Base-by-base conservation (phyloP, 2,797 vertebrate genomes). In the Rhadinocentrus ornatus region DNA sequence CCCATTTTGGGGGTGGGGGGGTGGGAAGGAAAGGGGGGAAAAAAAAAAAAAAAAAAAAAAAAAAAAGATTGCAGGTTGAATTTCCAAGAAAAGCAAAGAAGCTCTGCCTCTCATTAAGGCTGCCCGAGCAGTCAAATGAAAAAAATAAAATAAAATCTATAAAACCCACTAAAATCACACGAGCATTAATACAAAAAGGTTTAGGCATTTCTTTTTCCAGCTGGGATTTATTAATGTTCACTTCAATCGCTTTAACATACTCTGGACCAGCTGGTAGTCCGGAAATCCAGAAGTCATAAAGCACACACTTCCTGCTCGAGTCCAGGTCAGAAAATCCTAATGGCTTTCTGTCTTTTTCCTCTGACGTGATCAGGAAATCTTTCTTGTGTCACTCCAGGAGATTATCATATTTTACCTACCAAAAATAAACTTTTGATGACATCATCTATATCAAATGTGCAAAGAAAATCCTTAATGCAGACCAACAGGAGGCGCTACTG, bases 111-210 rank as follows among this genome's bases (percentile, higher is more conserved):
- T 65, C 35, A 54, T 63, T 70, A 32, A 32, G 31, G 13, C 6
- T 66, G 1, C 3, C 52, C 9, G 3, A 15, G 53, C 39, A 24
- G 22, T 59, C 55, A 27, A 53, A 37, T 35, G 56, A 12, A 9
- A 12, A 37, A 37, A 37, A 37, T 2, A 13, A 26, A 27, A 24
- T 29, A 46, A 48, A 56, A 56, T 44, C 60, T n/a, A 16, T 31
- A 31, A 53, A 59, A 64, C 4, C 32, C 37, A 46, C 50, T 48
- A 46, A 32, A n/a, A 39, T n/a, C 37, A 55, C 58, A 48, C 16
- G 8, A 48, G 58, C 71, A 62, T 66, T 66, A 69, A 59, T 69
- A 64, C 61, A 77, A 67, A 66, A 67, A 2, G 58, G 52, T 77
- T 50, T 41, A 9, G 53, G 53, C 8, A 10, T 57, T 55, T 61